Conservation (phyloP, 2,113 vertebrate species). For the Atractosteus spatula region DNA sequence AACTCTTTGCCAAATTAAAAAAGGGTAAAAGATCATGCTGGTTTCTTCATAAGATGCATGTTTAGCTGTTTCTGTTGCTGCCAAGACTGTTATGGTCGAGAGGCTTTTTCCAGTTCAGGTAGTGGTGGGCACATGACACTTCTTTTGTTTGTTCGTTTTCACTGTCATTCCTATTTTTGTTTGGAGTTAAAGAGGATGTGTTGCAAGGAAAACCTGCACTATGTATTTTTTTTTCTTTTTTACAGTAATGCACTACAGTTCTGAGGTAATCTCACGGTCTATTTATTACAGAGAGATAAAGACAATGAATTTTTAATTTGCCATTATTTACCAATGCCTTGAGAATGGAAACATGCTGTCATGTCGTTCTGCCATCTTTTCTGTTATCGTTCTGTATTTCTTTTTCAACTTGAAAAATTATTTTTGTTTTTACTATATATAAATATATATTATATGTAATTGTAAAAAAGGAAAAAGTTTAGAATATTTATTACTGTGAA, state of each 20-base stretch:
- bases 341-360: conserved; percentile 75
- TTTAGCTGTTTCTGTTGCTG: conserved; percentile 59
- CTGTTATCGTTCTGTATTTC: conserved; percentile 64
- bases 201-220: conserved; percentile 85
- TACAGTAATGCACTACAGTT: conserved; percentile 93
- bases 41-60: conserved; percentile 66
- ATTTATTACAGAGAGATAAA: conserved; percentile 78
- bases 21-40: conserved; percentile 64
- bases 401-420: conserved; percentile 87
- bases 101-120: conserved; percentile 3
- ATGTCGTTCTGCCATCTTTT: conserved; percentile 69
- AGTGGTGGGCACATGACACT: conserved; percentile 32
- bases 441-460: conserved; percentile 70
- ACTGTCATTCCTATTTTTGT: conserved; percentile 72
- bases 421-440: conserved; percentile 66
- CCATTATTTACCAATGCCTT: conserved; percentile 94
- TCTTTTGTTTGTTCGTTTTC: conserved; percentile 37
- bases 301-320: conserved; percentile 63
- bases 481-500: conserved; percentile 97
- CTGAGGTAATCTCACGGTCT: conserved; percentile 83
- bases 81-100: conserved; percentile 42
- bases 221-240: conserved; percentile 62
- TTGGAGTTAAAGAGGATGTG: conserved; percentile 69
- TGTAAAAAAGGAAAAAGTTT: conserved; percentile 70
- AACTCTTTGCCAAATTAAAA: conserved; percentile 92